Conservation (phyloP, 2,888 invertebrate species). For the Rhorus exstirpatorius region DNA sequence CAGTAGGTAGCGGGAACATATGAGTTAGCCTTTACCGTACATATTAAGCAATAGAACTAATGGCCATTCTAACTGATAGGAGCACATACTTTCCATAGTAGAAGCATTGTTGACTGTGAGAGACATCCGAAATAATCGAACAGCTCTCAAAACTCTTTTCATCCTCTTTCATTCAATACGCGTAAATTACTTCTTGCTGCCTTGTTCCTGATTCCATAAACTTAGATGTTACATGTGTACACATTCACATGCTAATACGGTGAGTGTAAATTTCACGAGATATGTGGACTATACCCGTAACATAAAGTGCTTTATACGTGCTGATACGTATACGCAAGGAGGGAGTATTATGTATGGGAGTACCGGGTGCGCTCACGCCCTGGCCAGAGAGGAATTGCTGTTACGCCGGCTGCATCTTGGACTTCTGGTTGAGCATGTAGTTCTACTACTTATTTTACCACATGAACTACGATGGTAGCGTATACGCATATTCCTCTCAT, state of each 20-base stretch:
- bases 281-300: constrained; percentile 7
- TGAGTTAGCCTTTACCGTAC: no score
- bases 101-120: constrained; percentile 1
- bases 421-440: constrained; percentile 38
- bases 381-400: constrained; percentile 64
- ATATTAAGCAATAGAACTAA: neutral
- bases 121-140: constrained; percentile 33
- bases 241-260: neutral
- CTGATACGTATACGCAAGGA: constrained; percentile 10
- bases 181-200: neutral
- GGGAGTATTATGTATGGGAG: constrained; percentile 48
- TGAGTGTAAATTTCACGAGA: constrained; percentile 20
- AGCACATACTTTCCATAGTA: neutral
- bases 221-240: neutral
- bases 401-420: constrained; percentile 68
- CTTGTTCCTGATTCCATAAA: constrained; percentile 2
- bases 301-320: constrained; percentile 36
- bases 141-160: constrained; percentile 7
- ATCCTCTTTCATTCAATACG: constrained; percentile 17
- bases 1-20: neutral
- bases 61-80: neutral
- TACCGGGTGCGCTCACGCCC: constrained; percentile 52
- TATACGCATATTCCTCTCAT: constrained; percentile 20
- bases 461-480: neutral
- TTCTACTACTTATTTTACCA: constrained; percentile 27